phyloP scores from a whole-genome alignment of 1,140 invertebrate species.

The Marisa cornuarietis region DNA sequence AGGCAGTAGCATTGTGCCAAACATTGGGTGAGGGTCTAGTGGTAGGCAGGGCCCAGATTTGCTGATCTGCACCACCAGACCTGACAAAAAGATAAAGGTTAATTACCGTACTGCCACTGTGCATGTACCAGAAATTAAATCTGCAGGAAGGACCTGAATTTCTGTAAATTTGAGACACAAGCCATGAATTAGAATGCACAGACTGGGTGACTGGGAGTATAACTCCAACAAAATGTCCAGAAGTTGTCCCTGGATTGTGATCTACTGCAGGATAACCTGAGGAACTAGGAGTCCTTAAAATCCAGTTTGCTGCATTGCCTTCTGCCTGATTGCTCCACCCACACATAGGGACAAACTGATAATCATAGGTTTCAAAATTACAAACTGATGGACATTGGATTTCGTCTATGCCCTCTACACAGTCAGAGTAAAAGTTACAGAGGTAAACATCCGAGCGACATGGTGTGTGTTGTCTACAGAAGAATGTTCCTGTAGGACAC shows the following conservation, averaged over 20 bases:
- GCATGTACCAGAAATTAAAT: slow-evolving; percentile 57
- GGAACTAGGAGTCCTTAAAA: slow-evolving; percentile 34
- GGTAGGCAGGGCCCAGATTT: slow-evolving; percentile 30
- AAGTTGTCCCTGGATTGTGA: slow-evolving; percentile 42
- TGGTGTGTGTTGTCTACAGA: slow-evolving; percentile 62
- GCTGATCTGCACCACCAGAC: slow-evolving; percentile 61
- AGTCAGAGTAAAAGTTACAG: slow-evolving; percentile 78
- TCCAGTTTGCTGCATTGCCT: slow-evolving; percentile 45
- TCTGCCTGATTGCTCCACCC: slow-evolving; percentile 43
- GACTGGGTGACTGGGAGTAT: slow-evolving; percentile 27
- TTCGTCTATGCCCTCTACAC: slow-evolving; percentile 51
- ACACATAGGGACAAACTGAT: slow-evolving; percentile 69
- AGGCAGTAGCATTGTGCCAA: slow-evolving; percentile 45
- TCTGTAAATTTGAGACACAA: slow-evolving; percentile 53
- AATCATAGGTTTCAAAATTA: slow-evolving; percentile 45
- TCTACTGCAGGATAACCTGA: slow-evolving; percentile 45
- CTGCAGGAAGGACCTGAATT: slow-evolving; percentile 48
- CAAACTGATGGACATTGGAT: slow-evolving; percentile 41
- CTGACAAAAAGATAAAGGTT: slow-evolving; percentile 57
- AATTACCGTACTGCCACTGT: slow-evolving; percentile 36
- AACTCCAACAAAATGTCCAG: slow-evolving; percentile 46
- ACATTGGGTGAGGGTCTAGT: slow-evolving; percentile 18
- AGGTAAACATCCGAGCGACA: slow-evolving; percentile 43
- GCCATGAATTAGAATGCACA: slow-evolving; percentile 30
- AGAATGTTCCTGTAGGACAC: slow-evolving; percentile 48